Conservation (phyloP, 1,140 invertebrate genomes). For the Diorhabda elongata region DNA sequence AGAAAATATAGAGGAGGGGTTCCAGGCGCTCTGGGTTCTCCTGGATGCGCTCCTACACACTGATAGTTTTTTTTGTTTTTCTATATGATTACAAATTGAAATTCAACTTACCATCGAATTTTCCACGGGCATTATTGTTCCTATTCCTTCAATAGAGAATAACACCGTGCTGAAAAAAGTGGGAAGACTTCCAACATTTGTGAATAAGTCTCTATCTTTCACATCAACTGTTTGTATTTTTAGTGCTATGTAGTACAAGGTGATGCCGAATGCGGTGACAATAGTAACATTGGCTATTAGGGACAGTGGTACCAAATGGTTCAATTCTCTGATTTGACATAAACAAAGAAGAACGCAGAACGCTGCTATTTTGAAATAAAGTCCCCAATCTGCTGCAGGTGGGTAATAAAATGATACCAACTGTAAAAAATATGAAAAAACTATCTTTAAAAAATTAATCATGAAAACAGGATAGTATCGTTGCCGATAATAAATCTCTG, state of each 20-base stretch:
- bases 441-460: neutral
- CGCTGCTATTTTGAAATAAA: slow-evolving; percentile 57
- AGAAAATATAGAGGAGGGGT: too few species aligned
- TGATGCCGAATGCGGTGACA: slow-evolving; percentile 62
- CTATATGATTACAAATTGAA: neutral
- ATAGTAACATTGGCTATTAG: slow-evolving; percentile 66
- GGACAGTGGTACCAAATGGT: slow-evolving; percentile 72
- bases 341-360: slow-evolving; percentile 58
- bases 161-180: slow-evolving; percentile 63
- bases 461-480: too few species aligned
- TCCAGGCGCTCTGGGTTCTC: too few species aligned
- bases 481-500: too few species aligned
- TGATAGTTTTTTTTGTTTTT: too few species aligned
- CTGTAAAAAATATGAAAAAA: slow-evolving; percentile 13
- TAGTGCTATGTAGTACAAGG: slow-evolving; percentile 68
- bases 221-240: slow-evolving; percentile 46
- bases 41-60: too few species aligned
- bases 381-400: slow-evolving; percentile 35
- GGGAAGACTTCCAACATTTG: slow-evolving; percentile 43
- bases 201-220: slow-evolving; percentile 22
- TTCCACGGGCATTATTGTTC: slow-evolving; percentile 81
- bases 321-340: slow-evolving; percentile 66
- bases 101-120: slow-evolving; percentile 68
- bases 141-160: slow-evolving; percentile 74
- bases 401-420: slow-evolving; percentile 25